A percentile compares a stretch with the other conserved stretches of the same genome.
phyloP scores from a whole-genome alignment of 2,888 invertebrate species.

The Hyposoter dolosus region DNA sequence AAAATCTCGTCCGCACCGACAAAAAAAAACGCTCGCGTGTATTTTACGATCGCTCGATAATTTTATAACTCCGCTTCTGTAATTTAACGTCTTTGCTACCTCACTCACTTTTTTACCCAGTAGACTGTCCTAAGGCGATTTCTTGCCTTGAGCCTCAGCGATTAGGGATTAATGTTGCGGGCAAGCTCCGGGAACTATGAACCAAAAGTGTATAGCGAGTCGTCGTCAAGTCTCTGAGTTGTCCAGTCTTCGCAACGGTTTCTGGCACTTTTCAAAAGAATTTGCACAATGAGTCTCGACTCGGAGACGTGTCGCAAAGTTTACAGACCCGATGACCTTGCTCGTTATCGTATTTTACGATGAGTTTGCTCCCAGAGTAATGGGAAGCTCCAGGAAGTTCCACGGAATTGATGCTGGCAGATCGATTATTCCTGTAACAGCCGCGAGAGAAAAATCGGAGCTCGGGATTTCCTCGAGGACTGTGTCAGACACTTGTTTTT shows the following conservation, averaged over 20 bases:
- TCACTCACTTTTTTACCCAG: conserved; percentile 31
- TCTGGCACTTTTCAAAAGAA: background rate
- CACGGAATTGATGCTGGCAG: background rate
- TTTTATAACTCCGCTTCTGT: conserved; percentile 63
- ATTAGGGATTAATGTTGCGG: conserved; percentile 50
- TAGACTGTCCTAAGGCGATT: conserved; percentile 36
- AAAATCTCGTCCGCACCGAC: conserved; percentile 45
- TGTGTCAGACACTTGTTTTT: conserved; percentile 62
- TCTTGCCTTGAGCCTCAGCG: background rate
- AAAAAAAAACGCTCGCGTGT: conserved; percentile 27
- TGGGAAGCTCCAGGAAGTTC: background rate
- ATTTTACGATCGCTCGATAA: conserved; percentile 62
- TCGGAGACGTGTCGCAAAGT: no score
- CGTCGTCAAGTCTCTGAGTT: background rate
- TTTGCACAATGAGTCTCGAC: no score
- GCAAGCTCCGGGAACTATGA: conserved; percentile 1
- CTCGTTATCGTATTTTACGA: background rate
- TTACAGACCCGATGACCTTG: no score
- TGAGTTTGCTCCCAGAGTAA: background rate
- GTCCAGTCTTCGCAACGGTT: background rate
- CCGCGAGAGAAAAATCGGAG: background rate
- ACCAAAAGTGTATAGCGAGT: conserved; percentile 42
- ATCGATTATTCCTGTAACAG: background rate
- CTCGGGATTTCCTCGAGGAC: conserved; percentile 26
- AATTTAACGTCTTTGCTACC: conserved; percentile 55